Evolutionary conservation across 2,888 invertebrate species (phyloP).

Genomic region (Mechanitis mazaeus): DNA sequence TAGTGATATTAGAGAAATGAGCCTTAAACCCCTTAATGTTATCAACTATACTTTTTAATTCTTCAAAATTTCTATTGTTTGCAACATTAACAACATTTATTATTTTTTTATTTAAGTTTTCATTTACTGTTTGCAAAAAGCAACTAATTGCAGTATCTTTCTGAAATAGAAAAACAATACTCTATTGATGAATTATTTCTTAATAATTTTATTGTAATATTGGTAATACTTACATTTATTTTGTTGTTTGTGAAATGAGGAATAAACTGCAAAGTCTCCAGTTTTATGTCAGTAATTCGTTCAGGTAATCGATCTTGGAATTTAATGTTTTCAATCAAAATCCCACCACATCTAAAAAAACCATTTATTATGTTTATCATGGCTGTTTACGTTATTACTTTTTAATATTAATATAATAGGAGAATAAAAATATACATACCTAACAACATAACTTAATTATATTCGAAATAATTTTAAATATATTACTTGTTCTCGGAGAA

Average conservation of each 20-base stretch:
- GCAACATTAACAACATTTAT: conserved; percentile 35
- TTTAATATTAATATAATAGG: no score
- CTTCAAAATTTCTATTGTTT: conserved; percentile 20
- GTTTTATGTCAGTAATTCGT: conserved; percentile 22
- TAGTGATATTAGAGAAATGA: conserved; percentile 8
- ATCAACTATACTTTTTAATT: conserved; percentile 24
- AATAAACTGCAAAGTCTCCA: conserved; percentile 39
- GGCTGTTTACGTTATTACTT: no score
- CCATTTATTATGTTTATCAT: neutral
- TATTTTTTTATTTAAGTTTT: conserved; percentile 36
- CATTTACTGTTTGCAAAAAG: conserved; percentile 39
- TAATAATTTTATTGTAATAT: neutral
- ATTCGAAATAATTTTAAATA: no score
- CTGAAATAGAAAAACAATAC: conserved; percentile 26
- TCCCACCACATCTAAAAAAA: conserved; percentile 47
- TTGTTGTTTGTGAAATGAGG: conserved; percentile 33
- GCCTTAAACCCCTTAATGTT: conserved; percentile 28
- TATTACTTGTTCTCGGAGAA: no score
- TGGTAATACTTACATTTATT: conserved; percentile 35
- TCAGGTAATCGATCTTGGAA: conserved; percentile 34
- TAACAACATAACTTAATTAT: no score
- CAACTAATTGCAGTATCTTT: conserved; percentile 30
- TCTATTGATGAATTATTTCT: no score
- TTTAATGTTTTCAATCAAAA: conserved; percentile 40
- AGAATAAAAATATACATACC: no score